Evolutionary conservation across 1,140 invertebrate species (phyloP), one percentile per base, ranked within the genome.

Genomic region (Magallana gigas): DNA sequence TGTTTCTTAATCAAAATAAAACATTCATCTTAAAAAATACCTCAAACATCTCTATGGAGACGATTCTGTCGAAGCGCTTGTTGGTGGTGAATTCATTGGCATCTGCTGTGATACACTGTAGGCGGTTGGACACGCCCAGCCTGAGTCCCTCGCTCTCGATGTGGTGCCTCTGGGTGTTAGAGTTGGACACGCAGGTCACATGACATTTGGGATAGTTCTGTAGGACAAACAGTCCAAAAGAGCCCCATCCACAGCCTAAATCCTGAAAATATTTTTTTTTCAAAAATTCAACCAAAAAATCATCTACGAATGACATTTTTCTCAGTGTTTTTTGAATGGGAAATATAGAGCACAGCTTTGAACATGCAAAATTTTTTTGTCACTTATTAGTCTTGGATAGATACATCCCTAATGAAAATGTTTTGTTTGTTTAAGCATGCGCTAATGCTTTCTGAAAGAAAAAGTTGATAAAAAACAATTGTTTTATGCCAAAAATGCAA

Each of bases 1-100:
- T 23, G 23, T 23, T 23, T 23, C 23, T 23, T 23, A 23, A 23
- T 23, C 23, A 23, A 23, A 23, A 48, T 48, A 48, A 48, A 48
- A 48, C 36, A 48, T 48, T 0, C 36, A 48, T 48, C 36, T 48
- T 48, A 48, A 48, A 48, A 48, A 48, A 48, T 82, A 93, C 93
- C 92, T 93, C 93, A 92, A 93, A 93, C 93, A 93, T 93, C 76
- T 93, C 93, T 58, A 93, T 93, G 56, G 93, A 93, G 60, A 92
- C 85, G 60, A 93, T 92, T 36, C 93, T 89, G 87, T 93, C 93
- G 88, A 89, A 93, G 71, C 87, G 86, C 60, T 91, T 91, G 14
- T 85, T 62, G 11, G 93, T 93, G 11, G 85, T 87, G 87, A 92
- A 93, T 7, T 85, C 83, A 60, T 93, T 93, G 57, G 92, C 93